phyloP scores from a whole-genome alignment of 2,797 vertebrate genomes.

The Macropodus opercularis region DNA sequence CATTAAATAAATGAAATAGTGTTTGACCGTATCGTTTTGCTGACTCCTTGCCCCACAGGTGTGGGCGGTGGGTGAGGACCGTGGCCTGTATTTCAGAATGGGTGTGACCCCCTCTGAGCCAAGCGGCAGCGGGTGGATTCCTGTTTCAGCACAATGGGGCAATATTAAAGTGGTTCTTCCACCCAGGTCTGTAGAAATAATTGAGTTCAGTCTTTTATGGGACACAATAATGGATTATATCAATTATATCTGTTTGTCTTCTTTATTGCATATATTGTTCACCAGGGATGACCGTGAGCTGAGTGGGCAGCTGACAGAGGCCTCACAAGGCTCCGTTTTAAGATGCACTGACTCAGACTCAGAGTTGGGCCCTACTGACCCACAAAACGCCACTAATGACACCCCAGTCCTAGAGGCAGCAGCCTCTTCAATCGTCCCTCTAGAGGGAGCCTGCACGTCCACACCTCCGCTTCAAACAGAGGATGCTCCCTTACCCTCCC shows the following conservation, averaged over 20 bases:
- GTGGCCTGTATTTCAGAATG: constrained; percentile 91
- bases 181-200: constrained; percentile 72
- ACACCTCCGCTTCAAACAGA: constrained; percentile 30
- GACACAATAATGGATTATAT: not conserved
- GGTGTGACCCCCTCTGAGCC: constrained; percentile 90
- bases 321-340: constrained; percentile 79
- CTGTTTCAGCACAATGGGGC: constrained; percentile 85
- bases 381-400: constrained; percentile 27
- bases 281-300: constrained; percentile 86
- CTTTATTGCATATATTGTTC: constrained; percentile 8
- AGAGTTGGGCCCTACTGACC: constrained; percentile 66
- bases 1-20: not conserved
- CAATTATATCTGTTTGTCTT: too few relatives aligned
- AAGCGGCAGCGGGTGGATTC: constrained; percentile 92
- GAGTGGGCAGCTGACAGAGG: constrained; percentile 83
- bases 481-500: constrained; percentile 7
- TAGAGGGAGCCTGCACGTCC: constrained; percentile 40
- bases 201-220: not conserved
- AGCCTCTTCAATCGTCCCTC: constrained; percentile 62
- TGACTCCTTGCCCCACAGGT: constrained; percentile 80
- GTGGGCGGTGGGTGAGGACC: constrained; percentile 92
- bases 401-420: constrained; percentile 58
- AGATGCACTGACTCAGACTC: constrained; percentile 85
- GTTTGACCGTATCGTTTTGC: not conserved
- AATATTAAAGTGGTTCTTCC: constrained; percentile 80